phyloP scores from a whole-genome alignment of 2,113 vertebrate species.

The Oncorhynchus nerka region DNA sequence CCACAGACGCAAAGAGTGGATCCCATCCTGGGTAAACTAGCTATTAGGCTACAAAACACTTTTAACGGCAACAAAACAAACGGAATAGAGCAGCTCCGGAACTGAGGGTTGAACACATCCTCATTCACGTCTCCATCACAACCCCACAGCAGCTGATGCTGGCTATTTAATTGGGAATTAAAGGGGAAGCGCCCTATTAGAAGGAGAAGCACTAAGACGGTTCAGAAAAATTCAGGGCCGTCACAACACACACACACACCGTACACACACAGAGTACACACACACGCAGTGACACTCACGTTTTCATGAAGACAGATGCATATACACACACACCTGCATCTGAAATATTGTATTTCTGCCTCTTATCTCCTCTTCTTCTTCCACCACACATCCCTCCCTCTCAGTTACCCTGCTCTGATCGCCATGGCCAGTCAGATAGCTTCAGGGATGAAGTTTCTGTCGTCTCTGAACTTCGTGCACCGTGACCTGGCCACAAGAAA shows the following conservation, averaged over 20 bases:
- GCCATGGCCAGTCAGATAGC: slow-evolving; percentile 89
- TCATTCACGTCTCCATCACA: too few species aligned
- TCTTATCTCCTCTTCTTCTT: background rate
- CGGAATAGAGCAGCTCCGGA: too few species aligned
- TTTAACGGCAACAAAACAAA: too few species aligned
- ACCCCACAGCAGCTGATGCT: too few species aligned
- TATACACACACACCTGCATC: background rate
- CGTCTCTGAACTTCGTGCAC: slow-evolving; percentile 91
- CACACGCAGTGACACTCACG: background rate
- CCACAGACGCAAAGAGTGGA: too few species aligned
- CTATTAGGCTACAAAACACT: too few species aligned
- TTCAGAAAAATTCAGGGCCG: too few species aligned
- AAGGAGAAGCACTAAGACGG: too few species aligned
- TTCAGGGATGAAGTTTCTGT: slow-evolving; percentile 89
- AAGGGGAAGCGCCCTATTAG: too few species aligned
- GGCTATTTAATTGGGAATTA: too few species aligned
- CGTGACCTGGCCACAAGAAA: slow-evolving; percentile 88
- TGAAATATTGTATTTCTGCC: background rate
- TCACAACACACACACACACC: background rate
- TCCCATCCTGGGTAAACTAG: too few species aligned
- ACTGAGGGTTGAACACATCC: too few species aligned
- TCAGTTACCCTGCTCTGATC: slow-evolving; percentile 83
- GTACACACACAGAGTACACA: background rate
- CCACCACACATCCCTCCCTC: background rate
- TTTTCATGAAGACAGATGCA: background rate